Percentiles rank a stretch among this genome's conserved stretches.
These are phyloP conservation scores for Parapsyche elsis DNA, from an alignment of 1,140 invertebrate species.

Conservation along the genomic window DNA sequence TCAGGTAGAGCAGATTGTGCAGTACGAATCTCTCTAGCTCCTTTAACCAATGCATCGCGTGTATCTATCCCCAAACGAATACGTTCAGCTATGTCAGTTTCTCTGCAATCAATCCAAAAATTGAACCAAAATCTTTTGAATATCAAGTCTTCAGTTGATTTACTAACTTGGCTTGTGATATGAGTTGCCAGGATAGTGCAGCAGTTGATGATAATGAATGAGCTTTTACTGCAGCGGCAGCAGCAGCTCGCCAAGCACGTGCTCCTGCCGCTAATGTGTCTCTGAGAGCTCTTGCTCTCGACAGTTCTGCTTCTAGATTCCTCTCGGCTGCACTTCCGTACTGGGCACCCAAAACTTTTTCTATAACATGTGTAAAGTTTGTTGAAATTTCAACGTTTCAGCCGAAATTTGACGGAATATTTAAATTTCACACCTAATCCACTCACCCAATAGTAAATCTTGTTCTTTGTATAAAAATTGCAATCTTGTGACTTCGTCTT, in stretches of 20 bases:
- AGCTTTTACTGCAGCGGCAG: constrained; percentile 37
- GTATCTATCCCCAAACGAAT: constrained; percentile 42
- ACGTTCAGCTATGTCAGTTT: constrained; percentile 26
- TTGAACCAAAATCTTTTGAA: background rate
- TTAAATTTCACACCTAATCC: background rate
- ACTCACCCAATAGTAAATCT: constrained; percentile 48
- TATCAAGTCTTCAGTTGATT: background rate
- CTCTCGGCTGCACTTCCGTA: constrained; percentile 49
- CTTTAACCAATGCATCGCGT: constrained; percentile 18
- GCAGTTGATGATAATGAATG: constrained; percentile 44
- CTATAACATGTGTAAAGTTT: constrained; percentile 21
- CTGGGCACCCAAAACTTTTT: constrained; percentile 45
- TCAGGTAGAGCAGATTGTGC: constrained; percentile 44
- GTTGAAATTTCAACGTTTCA: background rate
- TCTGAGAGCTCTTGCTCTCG: constrained; percentile 47
- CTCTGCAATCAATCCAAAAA: constrained; percentile 1
- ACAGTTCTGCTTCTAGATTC: constrained; percentile 45
- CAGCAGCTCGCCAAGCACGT: constrained; percentile 39
- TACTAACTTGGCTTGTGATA: constrained; percentile 49
- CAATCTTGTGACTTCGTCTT: constrained; percentile 40
- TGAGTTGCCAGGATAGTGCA: constrained; percentile 50
- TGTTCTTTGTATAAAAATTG: constrained; percentile 49
- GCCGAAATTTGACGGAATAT: background rate
- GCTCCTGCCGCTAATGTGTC: constrained; percentile 50
- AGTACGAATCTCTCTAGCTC: constrained; percentile 32